phyloP scores from a whole-genome alignment of 2,797 vertebrate species.

The Labeo calbasu region DNA sequence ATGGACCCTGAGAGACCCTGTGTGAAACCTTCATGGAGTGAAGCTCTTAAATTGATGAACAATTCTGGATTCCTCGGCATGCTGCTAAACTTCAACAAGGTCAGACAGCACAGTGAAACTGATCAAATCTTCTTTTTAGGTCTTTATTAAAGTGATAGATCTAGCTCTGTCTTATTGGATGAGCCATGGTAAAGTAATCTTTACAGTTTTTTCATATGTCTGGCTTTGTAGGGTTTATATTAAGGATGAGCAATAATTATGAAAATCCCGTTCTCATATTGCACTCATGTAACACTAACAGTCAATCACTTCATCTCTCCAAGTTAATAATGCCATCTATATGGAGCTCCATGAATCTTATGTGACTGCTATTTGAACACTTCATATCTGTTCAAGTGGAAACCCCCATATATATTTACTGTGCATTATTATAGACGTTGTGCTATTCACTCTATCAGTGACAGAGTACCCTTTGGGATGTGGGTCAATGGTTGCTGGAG shows the following conservation, averaged over 20 bases:
- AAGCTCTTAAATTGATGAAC: conserved; percentile 88
- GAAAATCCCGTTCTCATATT: not conserved
- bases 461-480: not conserved
- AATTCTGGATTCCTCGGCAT: conserved; percentile 82
- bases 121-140: not conserved
- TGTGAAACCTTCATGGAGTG: conserved; percentile 82
- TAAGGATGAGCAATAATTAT: not conserved
- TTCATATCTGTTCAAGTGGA: conserved; percentile 12
- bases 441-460: not conserved
- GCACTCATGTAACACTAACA: not conserved
- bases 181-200: not conserved
- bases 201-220: not conserved
- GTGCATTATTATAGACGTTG: conserved; percentile 4
- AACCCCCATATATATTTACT: conserved; percentile 14
- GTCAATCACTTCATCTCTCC: not conserved
- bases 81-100: conserved; percentile 85
- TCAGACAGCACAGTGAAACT: conserved; percentile 45
- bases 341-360: conserved; percentile 1
- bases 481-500: not conserved
- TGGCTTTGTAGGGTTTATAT: not conserved
- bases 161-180: not conserved
- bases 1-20: conserved; percentile 77
- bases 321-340: not conserved
- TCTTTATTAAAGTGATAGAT: not conserved
- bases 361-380: not conserved